Base-by-base conservation (phyloP, 1,140 invertebrate genomes). In the Drosophila cardini region DNA sequence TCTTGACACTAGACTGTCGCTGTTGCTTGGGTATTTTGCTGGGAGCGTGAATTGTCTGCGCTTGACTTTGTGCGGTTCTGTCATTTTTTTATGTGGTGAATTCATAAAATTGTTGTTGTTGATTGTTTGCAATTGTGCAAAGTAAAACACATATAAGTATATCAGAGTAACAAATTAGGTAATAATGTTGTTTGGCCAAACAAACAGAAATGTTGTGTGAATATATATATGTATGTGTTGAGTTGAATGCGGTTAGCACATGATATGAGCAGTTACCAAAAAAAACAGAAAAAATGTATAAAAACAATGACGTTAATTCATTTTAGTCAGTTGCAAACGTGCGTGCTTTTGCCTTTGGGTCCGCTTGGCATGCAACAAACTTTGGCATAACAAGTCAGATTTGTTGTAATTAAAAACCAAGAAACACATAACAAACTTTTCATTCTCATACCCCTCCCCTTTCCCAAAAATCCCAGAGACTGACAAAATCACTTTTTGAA, bases 351-450 rank as follows among this genome's bases (percentile, higher is more conserved):
- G 52, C 32, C 34, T 36, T 26, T 11, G 26, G 34, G 42, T 13
- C 58, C 4, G 40, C 50, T 26, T 13, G 11, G 43, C 11, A 70
- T 74, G 72, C 72, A 75, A 46, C 75, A 50, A 86, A 87, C 83
- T 87, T 83, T 79, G 56, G 46, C 72, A 83, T 77, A 87, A 79
- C 83, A 87, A 86, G 84, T 80, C 79, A 71, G 83, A 89, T 86
- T 86, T 87, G 84, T 86, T 86, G 83, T 86, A 86, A 86, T 86
- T 86, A 86, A 86, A 82, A 86, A 63, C 76, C 76, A 86, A 86
- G 79, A 86, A 86, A 86, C 83, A 86, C 81, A 86, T 80, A 73
- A 68, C 45, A 72, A 87, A 87, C 62, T 87, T 87, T 68, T 53
- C 21, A 57, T 10, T 50, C 61, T 34, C 18, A 36, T n/a, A 8